A percentile compares a stretch with the other conserved stretches of the same genome.
Conservation (phyloP, 2,113 vertebrate genomes). For the Cercopithecus mona region DNA sequence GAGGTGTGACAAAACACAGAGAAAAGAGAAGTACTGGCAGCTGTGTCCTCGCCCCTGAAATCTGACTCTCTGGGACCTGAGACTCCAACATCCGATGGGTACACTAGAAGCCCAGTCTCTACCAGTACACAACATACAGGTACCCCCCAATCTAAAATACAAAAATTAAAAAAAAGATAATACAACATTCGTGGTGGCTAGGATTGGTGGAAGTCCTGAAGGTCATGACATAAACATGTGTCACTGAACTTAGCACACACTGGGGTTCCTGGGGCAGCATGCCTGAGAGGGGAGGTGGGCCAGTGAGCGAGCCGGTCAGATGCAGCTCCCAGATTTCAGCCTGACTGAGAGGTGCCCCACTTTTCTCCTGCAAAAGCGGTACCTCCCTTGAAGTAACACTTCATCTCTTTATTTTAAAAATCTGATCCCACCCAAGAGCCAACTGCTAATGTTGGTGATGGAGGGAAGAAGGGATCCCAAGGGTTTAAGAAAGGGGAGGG, state of each 20-base stretch:
- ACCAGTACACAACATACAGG: too few relatives aligned
- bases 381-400: neutral
- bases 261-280: neutral
- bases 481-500: too few relatives aligned
- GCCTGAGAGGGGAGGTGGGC: rapidly evolving
- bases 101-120: too few relatives aligned
- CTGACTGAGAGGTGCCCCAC: neutral
- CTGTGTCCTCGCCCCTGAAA: neutral
- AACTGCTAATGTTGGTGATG: neutral
- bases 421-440: neutral
- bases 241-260: neutral
- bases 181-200: rapidly evolving
- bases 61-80: neutral
- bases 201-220: too few relatives aligned
- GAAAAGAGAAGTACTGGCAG: neutral
- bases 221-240: neutral
- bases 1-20: neutral
- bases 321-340: neutral
- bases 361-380: neutral
- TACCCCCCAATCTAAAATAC: too few relatives aligned
- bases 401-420: neutral
- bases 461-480: neutral
- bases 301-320: neutral
- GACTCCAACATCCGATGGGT: neutral
- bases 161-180: too few relatives aligned